These are phyloP conservation scores for Loris lydekkerianus DNA, from an alignment of 2,797 vertebrate species.

Conservation along the genomic window DNA sequence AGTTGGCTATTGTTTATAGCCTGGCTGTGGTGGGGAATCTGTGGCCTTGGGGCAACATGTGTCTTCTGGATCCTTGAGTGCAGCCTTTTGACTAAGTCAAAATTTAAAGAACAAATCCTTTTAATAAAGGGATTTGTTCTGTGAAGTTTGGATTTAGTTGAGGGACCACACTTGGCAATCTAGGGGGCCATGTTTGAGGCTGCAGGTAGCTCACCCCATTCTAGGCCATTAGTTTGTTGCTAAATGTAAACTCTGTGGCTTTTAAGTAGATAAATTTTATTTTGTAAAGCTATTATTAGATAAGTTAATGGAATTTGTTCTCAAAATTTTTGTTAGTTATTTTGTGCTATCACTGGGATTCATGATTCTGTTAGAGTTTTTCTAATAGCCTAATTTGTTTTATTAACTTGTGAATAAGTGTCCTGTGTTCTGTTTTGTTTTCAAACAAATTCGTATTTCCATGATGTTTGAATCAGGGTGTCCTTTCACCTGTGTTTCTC, in stretches of 20 bases:
- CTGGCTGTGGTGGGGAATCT: background rate
- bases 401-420: conserved; percentile 37
- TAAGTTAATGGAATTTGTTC: conserved; percentile 27
- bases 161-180: background rate
- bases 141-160: background rate
- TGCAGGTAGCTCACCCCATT: background rate
- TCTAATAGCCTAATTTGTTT: conserved; percentile 28
- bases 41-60: background rate
- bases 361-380: conserved; percentile 44
- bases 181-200: background rate
- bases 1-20: background rate
- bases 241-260: conserved; percentile 31
- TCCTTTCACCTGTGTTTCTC: background rate
- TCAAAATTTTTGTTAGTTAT: background rate
- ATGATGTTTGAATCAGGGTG: conserved; percentile 3
- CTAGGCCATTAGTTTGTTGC: conserved; percentile 21
- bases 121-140: background rate
- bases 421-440: conserved; percentile 49
- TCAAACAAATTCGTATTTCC: conserved; percentile 26
- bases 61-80: background rate
- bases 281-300: conserved; percentile 30
- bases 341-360: background rate
- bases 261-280: conserved; percentile 51
- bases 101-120: background rate
- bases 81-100: background rate